Base-by-base conservation (phyloP, 2,797 vertebrate species). In the Odontamblyopus rebecca region DNA sequence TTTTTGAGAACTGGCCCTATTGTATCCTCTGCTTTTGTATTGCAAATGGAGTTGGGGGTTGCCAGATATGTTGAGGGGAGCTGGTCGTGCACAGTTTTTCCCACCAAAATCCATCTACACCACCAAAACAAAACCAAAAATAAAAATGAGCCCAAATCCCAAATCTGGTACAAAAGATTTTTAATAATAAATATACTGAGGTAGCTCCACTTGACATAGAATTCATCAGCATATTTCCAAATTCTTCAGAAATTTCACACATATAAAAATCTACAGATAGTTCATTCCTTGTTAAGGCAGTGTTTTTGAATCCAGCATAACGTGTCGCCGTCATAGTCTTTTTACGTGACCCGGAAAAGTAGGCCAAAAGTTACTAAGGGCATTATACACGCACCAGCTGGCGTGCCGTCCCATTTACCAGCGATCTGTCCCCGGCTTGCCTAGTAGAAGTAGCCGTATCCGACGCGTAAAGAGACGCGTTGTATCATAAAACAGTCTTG, bases 121-220 rank as follows among this genome's bases (percentile, higher is more conserved):
- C 71, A 48, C 70, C 35, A 23, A 66, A 51, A 66, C 53, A 19
- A 62, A 75, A 71, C 69, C 93, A 16, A 90, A 12, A 26, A 23
- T 23, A 23, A 2, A 30, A 71, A 63, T 0, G 66, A 68, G 79
- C 70, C 53, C 0, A 15, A 87, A 56, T 27, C 44, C 11, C 64
- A 2, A 6, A 19, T 41, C 11, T n/a, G 51, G 62, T 84, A 89
- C 19, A 84, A 44, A 29, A 38, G 19, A 12, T 8, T 38, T 62
- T 62, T 91, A 91, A 89, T 91, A 91, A 91, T 67, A 67, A 54
- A 67, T 67, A 91, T 91, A 91, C 75, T 85, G 90, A 91, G 90
- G 90, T 91, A 91, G 90, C 72, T 75, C 76, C 30, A 75, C 61
- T 80, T 82, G 74, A 86, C 73, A 88, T 72, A 68, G 18, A 69